Base-by-base conservation (phyloP, 2,888 invertebrate genomes). In the Tachina lurida region DNA sequence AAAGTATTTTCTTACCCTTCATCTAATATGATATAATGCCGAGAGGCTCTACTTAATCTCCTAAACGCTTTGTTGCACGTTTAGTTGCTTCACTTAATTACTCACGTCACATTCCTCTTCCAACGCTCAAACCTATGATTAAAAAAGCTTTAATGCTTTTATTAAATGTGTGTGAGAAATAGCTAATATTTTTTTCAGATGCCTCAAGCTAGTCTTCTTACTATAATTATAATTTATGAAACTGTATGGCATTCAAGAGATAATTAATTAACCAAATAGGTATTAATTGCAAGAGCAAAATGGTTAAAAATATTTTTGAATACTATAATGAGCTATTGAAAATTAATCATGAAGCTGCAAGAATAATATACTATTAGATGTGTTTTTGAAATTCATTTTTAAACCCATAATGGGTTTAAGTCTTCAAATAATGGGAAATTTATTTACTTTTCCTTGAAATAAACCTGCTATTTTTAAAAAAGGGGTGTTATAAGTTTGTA, bases 201-300 rank as follows among this genome's bases (percentile, higher is more conserved):
- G 67, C 65, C 83, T 22, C 4, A 10, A 22, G 79, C 56, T 47
- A 15, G 31, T 31, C 41, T 49, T 62, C n/a, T 49, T 41, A 45
- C 13, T 22, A 58, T 31, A 10, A 58, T 73, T 60, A 71, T 73
- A 41, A 83, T 79, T 79, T 79, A 79, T 79, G 79, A 71, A 17
- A 10, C 17, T 45, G 12, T 43, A 54, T 45, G 19, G 17, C 22
- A 68, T 22, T 47, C 13, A 54, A 45, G 45, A 79, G 58, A 75
- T 79, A 83, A 86, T 79, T 86, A 83, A 86, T 86, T 83, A 83
- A 83, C 83, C 67, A 76, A 83, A 86, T 76, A 76, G 75, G 75
- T 83, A 76, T 83, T 86, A 86, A 86, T 83, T 79, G 79, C 56
- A 68, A 60, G 10, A 19, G 31, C 31, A 56, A 54, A 70, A 54